Base-by-base conservation (phyloP, 2,113 vertebrate species). In the Cryptotis parvus region DNA sequence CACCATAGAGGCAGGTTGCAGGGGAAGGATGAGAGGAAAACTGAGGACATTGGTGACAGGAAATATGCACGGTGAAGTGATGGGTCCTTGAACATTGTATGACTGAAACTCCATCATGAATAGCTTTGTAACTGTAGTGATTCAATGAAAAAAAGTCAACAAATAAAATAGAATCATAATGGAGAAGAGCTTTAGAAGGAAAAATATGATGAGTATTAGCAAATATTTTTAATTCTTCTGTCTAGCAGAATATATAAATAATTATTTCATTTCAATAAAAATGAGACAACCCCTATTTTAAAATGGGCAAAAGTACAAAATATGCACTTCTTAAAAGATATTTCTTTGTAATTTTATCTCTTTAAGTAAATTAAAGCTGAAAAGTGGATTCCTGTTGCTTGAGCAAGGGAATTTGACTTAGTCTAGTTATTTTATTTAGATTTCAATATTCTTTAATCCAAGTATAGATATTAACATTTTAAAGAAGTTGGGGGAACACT, bases 241-340 rank as follows among this genome's bases (percentile, higher is more conserved):
- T 90, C 63, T 77, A 87, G 68, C 39, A 55, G 61, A 93, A 76
- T 87, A 58, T 80, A 84, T 84, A 76, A 90, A 73, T 41, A 81
- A 73, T 0, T 2, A 35, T 6, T 55, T 68, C 18, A 92, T 81
- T 49, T 86, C 2, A 69, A 14, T 63, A 55, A 84, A 80, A 58
- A 58, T 22, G 8, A 58, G 55, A 58, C 68, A 73, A 18, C 5
- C 45, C 26, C 27, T 63, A 55, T 82, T 87, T 89, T 90, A 18
- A 90, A 84, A n/a, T 69, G 39, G 14, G 15, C n/a, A 43, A 77
- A 93, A 81, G 58, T 26, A 69, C 24, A 33, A 33, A 76, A 69
- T 2, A 69, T 9, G 22, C 2, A 6, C 26, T 45, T 82, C 12
- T 6, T 75, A 73, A 69, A 70, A 70, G 11, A 31, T 68, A 35